Evolutionary conservation across 30 jellyfish, hydroid and myxozoan species (phyloP).

Genomic region (Cassiopea xamachana): DNA sequence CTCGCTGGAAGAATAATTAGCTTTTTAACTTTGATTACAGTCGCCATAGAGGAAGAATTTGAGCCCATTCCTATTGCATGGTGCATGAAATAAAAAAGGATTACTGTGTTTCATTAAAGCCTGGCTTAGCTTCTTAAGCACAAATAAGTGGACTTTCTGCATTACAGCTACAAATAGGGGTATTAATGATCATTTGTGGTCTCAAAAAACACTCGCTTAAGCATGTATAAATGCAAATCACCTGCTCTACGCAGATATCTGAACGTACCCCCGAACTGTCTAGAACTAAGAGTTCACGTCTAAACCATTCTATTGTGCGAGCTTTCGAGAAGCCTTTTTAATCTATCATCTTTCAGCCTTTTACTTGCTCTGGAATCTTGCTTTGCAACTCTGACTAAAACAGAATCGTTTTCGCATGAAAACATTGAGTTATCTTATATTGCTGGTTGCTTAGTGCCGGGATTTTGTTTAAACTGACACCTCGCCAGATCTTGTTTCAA

Average conservation of each 20-base stretch:
- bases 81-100: neutral
- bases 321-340: constrained; percentile 47
- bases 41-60: neutral
- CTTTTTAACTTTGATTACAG: neutral
- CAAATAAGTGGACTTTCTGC: neutral
- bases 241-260: neutral
- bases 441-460: constrained; percentile 12
- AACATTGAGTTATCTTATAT: neutral
- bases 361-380: constrained; percentile 27
- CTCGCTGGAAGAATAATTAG: neutral
- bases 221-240: neutral
- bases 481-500: neutral
- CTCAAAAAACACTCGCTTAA: neutral
- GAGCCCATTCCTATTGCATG: neutral
- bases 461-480: neutral
- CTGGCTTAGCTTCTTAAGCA: neutral
- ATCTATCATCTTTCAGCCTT: constrained; percentile 33
- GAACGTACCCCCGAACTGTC: neutral
- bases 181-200: neutral
- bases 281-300: constrained; percentile 21
- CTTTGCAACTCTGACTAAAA: neutral
- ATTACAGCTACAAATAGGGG: neutral
- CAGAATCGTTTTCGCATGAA: neutral
- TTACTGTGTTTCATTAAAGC: neutral
- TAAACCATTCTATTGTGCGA: constrained; percentile 35